These are phyloP conservation scores for Furnarius figulus DNA, from an alignment of 2,113 vertebrate species.

Conservation along the genomic window DNA sequence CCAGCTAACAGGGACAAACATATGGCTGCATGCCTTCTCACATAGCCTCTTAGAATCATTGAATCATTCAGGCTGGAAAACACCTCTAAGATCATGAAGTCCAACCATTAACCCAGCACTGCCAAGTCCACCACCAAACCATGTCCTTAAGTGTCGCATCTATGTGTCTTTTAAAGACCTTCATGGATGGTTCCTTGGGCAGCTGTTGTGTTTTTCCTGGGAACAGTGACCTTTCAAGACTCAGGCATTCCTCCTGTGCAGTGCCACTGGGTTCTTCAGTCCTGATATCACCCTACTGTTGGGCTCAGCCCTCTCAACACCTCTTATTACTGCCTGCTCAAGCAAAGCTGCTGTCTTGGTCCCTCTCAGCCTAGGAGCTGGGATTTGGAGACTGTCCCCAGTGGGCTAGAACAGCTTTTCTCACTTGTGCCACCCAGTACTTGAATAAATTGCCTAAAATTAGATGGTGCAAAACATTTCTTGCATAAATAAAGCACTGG, in stretches of 20 bases:
- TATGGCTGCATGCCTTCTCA: background rate
- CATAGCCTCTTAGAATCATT: fast-evolving
- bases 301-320: background rate
- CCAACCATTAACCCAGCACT: background rate
- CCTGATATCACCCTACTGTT: background rate
- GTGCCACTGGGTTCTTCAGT: background rate
- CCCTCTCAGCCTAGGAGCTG: background rate
- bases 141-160: background rate
- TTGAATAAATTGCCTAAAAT: background rate
- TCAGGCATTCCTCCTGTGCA: fast-evolving
- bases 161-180: background rate
- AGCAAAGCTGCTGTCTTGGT: background rate
- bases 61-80: background rate
- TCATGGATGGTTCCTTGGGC: background rate
- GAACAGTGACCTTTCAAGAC: background rate
- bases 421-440: background rate
- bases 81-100: background rate
- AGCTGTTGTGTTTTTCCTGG: background rate
- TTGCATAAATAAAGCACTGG: background rate
- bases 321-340: background rate
- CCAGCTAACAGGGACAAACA: fast-evolving
- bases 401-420: background rate
- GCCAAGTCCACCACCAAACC: background rate
- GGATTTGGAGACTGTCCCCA: background rate
- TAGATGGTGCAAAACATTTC: background rate